These are phyloP conservation scores for Nomada ferruginata DNA, from an alignment of 2,888 invertebrate genomes.

Conservation along the genomic window DNA sequence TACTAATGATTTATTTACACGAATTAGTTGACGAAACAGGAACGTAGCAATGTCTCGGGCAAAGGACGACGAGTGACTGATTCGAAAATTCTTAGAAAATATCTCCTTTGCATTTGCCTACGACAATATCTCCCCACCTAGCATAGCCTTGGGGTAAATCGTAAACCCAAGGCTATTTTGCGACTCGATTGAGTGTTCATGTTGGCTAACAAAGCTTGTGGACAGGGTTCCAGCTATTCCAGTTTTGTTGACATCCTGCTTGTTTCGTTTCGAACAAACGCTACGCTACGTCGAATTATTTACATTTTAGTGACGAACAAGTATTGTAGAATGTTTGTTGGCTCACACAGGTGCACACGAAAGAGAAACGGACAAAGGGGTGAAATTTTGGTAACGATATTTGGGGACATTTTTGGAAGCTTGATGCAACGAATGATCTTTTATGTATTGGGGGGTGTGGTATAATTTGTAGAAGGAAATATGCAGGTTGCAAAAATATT, in stretches of 20 bases:
- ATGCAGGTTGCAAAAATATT: too few species aligned
- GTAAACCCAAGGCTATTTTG: constrained; percentile 9
- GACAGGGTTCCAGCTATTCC: not conserved
- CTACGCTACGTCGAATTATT: not conserved
- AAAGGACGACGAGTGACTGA: not conserved
- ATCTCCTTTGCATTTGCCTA: not conserved
- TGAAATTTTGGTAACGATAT: too few species aligned
- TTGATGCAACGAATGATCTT: too few species aligned
- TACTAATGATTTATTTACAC: not conserved
- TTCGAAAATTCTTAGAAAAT: constrained; percentile 3
- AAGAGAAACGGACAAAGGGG: too few species aligned
- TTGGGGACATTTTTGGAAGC: too few species aligned
- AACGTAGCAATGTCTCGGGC: not conserved
- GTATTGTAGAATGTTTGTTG: too few species aligned
- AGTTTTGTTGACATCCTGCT: constrained; percentile 6
- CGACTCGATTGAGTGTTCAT: constrained; percentile 10
- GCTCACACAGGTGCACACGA: too few species aligned
- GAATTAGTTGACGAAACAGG: not conserved
- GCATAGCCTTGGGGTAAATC: not conserved
- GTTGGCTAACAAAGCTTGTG: not conserved
- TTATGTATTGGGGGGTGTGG: too few species aligned
- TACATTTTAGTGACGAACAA: not conserved
- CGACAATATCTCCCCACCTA: not conserved
- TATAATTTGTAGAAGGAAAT: too few species aligned
- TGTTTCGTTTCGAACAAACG: not conserved